These are phyloP conservation scores for Drosophila nigromelanica DNA, from an alignment of 1,140 invertebrate genomes.

Conservation along the genomic window DNA sequence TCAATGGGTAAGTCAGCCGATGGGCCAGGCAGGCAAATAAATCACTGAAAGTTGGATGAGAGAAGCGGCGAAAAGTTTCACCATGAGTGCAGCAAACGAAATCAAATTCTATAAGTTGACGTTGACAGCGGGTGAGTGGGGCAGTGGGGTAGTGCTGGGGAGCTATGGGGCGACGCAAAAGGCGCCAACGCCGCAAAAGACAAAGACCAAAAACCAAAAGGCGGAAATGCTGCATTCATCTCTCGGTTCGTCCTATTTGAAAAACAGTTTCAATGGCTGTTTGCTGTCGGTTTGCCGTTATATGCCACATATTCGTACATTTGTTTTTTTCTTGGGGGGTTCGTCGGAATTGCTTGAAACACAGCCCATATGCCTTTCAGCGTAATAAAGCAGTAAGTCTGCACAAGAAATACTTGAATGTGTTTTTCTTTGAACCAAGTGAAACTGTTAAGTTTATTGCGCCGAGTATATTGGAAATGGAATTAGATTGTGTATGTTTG, in stretches of 20 bases:
- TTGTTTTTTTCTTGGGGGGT: neutral
- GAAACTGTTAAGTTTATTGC: too few species aligned
- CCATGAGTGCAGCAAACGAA: slow-evolving; percentile 45
- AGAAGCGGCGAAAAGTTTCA: slow-evolving; percentile 11
- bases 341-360: slow-evolving; percentile 7
- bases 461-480: too few species aligned
- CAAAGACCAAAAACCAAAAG: slow-evolving; percentile 55
- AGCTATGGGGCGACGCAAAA: slow-evolving; percentile 33
- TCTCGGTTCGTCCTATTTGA: slow-evolving; percentile 45
- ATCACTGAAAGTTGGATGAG: slow-evolving; percentile 41
- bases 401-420: slow-evolving; percentile 23
- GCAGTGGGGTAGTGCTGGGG: slow-evolving; percentile 29
- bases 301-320: slow-evolving; percentile 21
- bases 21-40: slow-evolving; percentile 53
- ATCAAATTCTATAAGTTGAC: slow-evolving; percentile 70
- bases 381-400: slow-evolving; percentile 72
- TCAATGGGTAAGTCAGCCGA: slow-evolving; percentile 12
- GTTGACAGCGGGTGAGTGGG: slow-evolving; percentile 34
- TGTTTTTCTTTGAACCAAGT: neutral
- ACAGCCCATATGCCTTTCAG: slow-evolving; percentile 28
- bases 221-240: slow-evolving; percentile 72
- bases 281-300: slow-evolving; percentile 50
- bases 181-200: slow-evolving; percentile 50
- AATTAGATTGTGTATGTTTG: too few species aligned
- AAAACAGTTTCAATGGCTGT: slow-evolving; percentile 59